These are phyloP conservation scores for Pangasius sanitwongsei DNA, from an alignment of 2,797 vertebrate species.

Conservation along the genomic window DNA sequence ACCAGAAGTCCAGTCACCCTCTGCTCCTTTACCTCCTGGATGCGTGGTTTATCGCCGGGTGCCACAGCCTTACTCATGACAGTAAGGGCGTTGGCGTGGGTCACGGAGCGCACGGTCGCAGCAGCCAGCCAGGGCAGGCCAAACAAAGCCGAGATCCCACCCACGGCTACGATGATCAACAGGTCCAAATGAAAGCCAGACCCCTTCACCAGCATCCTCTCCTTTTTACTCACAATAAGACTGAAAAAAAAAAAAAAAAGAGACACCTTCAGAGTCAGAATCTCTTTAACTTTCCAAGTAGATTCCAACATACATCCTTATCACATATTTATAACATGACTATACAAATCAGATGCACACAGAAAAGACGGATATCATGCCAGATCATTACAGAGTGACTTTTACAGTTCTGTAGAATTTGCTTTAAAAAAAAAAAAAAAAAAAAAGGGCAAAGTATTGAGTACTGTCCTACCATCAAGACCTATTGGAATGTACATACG, in stretches of 20 bases:
- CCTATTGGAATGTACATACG: background rate
- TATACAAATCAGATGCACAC: background rate
- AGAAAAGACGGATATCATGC: background rate
- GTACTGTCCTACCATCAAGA: background rate
- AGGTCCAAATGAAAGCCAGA: slow-evolving; percentile 96
- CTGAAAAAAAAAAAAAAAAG: slow-evolving; percentile 62
- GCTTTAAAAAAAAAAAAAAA: too few species aligned
- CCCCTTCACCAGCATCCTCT: slow-evolving; percentile 92
- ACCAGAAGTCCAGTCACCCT: slow-evolving; percentile 93
- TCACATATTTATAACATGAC: background rate
- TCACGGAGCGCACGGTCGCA: slow-evolving; percentile 93
- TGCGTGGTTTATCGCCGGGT: slow-evolving; percentile 94
- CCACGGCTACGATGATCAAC: slow-evolving; percentile 89
- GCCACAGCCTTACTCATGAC: slow-evolving; percentile 98
- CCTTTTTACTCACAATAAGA: slow-evolving; percentile 93
- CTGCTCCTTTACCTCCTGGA: slow-evolving; percentile 97
- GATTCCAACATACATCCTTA: background rate
- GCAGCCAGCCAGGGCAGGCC: slow-evolving; percentile 94
- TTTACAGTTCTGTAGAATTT: too few species aligned
- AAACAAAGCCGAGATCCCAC: slow-evolving; percentile 87
- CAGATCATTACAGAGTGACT: background rate
- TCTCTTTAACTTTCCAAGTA: background rate
- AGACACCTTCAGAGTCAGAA: background rate
- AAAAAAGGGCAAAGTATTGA: too few species aligned
- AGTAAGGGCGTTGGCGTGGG: slow-evolving; percentile 93